Evolutionary conservation across 2,888 invertebrate species (phyloP), one percentile per base, ranked within the genome.

Genomic region (Capitulum mitella): DNA sequence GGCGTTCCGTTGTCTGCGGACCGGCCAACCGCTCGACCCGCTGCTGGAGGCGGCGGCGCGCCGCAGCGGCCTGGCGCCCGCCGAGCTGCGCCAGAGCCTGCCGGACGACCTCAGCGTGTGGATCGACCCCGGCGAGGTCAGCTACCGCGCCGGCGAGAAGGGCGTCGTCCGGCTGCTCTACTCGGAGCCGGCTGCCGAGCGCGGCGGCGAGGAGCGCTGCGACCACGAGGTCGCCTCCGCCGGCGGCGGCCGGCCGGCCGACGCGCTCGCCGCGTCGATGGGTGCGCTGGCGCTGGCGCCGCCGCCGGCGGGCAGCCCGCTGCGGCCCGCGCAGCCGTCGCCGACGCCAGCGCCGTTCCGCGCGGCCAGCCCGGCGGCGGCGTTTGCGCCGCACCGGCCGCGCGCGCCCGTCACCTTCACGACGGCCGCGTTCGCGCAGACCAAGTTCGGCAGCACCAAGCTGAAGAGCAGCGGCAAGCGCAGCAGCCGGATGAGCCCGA

Each of bases 401-500:
- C 80, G 81, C 70, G 80, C 93, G 82, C 94, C 94, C 80, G 90
- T 94, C 83, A 95, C 94, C 82, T 95, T 97, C 88, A 97, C 98
- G 82, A 97, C 98, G 79, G 97, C 97, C 82, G 95, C 95, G 79
- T 98, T 98, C 89, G 98, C 98, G 85, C 97, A 97, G 89, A 98
- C 98, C 84, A 98, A 98, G 88, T 98, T 98, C 87, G 98, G 98
- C 85, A 97, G 97, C 87, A 98, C 98, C 86, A 98, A 98, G 89
- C 90, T 98, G 85, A 97, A 97, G 89, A 95, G 95, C 84, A 95
- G 92, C 90, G 95, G 92, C 90, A 82, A 82, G 78, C 90, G 94
- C 84, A 93, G 94, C 84, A 95, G 95, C 87, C 93, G 97, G 87
- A 95, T 97, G 93, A 97, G 97, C 79, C 97, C 97, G 81, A 97